Conservation (phyloP, 2,113 vertebrate genomes). For the Grantiella picta region DNA sequence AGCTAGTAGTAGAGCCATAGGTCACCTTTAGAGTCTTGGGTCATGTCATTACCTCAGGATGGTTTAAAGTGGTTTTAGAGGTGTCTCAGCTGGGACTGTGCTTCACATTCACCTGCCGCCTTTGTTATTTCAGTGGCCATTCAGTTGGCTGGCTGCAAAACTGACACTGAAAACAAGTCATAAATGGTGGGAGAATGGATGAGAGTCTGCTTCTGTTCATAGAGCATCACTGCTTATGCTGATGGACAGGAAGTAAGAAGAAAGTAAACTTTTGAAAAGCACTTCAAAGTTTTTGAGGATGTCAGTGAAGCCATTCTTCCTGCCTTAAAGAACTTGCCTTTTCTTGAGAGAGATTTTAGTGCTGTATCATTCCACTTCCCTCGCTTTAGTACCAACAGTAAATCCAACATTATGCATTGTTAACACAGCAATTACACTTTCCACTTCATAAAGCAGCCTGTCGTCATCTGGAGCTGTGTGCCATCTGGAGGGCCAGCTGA, state of each 20-base stretch:
- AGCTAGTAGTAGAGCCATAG: background rate
- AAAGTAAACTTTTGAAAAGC: background rate
- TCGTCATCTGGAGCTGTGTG: background rate
- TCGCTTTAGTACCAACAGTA: background rate
- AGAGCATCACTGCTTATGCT: background rate
- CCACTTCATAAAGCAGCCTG: background rate
- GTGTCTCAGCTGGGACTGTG: rapidly evolving
- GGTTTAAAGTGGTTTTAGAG: background rate
- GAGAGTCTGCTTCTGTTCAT: background rate
- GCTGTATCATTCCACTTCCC: background rate
- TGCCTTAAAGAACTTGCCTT: background rate
- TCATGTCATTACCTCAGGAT: background rate
- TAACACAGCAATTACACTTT: constrained; percentile 45
- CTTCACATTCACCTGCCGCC: background rate
- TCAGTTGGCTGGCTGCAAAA: background rate
- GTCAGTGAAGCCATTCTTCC: background rate
- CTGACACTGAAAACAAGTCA: background rate
- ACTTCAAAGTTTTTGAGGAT: background rate
- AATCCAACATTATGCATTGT: background rate
- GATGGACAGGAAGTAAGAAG: background rate
- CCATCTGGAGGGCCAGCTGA: constrained; percentile 50
- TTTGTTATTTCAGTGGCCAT: background rate
- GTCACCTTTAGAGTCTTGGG: no score
- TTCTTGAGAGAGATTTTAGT: background rate
- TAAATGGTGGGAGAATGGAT: rapidly evolving